These are phyloP conservation scores for Antrozous pallidus DNA, from an alignment of 2,797 vertebrate species.

Conservation along the genomic window DNA sequence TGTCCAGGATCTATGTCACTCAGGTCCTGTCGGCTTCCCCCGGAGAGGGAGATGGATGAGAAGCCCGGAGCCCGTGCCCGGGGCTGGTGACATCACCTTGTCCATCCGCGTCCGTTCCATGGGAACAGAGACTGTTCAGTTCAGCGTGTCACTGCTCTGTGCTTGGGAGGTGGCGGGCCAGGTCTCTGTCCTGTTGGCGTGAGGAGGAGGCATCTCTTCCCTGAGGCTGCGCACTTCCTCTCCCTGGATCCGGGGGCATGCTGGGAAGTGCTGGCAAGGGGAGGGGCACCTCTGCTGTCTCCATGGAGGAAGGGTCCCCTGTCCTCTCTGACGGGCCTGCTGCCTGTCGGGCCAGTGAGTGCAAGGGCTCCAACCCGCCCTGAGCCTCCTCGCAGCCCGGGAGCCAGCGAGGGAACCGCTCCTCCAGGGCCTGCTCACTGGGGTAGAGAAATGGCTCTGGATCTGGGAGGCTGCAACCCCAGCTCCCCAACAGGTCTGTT, in stretches of 20 bases:
- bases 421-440: background rate
- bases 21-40: background rate
- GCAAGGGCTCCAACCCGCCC: background rate
- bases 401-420: background rate
- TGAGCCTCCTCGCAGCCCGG: background rate
- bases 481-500: background rate
- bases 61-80: background rate
- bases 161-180: background rate
- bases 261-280: background rate
- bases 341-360: background rate
- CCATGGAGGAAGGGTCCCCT: background rate
- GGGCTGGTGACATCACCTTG: no score
- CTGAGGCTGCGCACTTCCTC: background rate
- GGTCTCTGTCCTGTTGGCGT: background rate
- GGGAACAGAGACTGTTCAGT: background rate
- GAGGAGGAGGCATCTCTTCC: background rate
- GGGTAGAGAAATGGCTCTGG: background rate
- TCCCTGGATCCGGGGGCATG: fast-evolving
- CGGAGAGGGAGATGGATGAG: background rate
- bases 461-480: background rate
- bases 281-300: background rate
- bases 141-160: background rate
- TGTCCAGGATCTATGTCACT: no score
- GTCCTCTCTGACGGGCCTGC: background rate
- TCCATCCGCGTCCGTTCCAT: background rate